Evolutionary conservation across 1,140 invertebrate genomes (phyloP), one percentile per base, ranked within the genome.

Genomic region (Belonocnema kinseyi): DNA sequence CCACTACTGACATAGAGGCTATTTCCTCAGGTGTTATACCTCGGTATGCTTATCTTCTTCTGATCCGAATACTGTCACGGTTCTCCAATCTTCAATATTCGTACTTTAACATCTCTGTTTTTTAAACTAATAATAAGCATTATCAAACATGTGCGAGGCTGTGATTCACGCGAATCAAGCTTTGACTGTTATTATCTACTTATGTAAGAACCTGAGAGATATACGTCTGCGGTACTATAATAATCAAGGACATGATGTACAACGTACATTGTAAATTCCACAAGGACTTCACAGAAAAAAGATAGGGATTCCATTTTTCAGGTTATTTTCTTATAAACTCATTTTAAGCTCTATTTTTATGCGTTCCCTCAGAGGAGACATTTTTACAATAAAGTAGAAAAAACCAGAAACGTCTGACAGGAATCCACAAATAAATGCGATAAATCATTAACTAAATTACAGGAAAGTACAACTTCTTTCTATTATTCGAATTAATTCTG

Each of bases 181-280:
- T 66, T 66, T 66, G 58, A 66, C 26, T 33, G 26, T 66, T 66
- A 66, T 66, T 66, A 66, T 26, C 21, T 21, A 66, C 58, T 66
- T 66, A 66, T 40, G 26, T 66, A 66, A 66, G 53, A 19, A 16
- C 10, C 21, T 2, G 13, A 10, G 26, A 33, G 58, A 66, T 66
- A 21, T 16, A 33, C 14, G 26, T 66, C 40, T 66, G 58, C 26
- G 26, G 58, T 26, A 33, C 26, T 33, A 66, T 66, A 66, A 40
- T 66, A 66, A 40, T 66, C 26, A 26, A 66, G 58, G 58, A 66
- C 21, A 33, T 66, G 58, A 66, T 66, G 26, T 33, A 33, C 26
- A 33, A 5, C 26, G 26, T 33, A 5, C 26, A 33, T 33, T 33
- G 26, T 33, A 33, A 33, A 33, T 33, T 33, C 26, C 5, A 33